phyloP scores from a whole-genome alignment of 1,140 invertebrate species.

The Anadara kagoshimensis region DNA sequence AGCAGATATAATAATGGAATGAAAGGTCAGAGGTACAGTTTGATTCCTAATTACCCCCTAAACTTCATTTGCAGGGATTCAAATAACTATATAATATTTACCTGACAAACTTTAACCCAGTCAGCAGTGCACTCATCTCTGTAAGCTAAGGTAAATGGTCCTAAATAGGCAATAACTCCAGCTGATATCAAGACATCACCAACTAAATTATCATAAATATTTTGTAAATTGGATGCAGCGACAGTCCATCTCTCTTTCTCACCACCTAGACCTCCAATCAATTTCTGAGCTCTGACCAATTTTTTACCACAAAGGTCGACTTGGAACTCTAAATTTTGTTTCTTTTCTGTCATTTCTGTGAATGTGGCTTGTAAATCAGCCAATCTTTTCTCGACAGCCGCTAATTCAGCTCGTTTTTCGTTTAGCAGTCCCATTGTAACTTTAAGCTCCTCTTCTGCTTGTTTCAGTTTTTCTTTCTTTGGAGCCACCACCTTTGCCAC shows the following conservation, averaged over 20 bases:
- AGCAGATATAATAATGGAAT: too few species aligned
- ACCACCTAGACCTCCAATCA: slow-evolving; percentile 75
- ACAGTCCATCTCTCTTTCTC: slow-evolving; percentile 82
- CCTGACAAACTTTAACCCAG: slow-evolving; percentile 83
- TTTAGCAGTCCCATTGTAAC: slow-evolving; percentile 87
- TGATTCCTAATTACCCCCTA: too few species aligned
- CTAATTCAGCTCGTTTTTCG: slow-evolving; percentile 86
- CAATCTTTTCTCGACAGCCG: slow-evolving; percentile 85
- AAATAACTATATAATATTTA: slow-evolving; percentile 46
- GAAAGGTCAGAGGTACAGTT: too few species aligned
- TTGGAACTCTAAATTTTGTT: slow-evolving; percentile 75
- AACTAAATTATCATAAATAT: slow-evolving; percentile 87
- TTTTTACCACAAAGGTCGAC: slow-evolving; percentile 74
- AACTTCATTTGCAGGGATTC: too few species aligned
- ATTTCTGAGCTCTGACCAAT: slow-evolving; percentile 72
- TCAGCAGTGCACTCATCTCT: slow-evolving; percentile 81
- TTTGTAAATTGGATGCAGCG: slow-evolving; percentile 83
- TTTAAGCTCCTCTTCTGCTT: slow-evolving; percentile 89
- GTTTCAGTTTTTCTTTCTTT: slow-evolving; percentile 75
- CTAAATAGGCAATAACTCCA: slow-evolving; percentile 92
- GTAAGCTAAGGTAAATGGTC: slow-evolving; percentile 90
- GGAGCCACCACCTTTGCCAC: slow-evolving; percentile 83
- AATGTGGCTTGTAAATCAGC: slow-evolving; percentile 76
- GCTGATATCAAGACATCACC: slow-evolving; percentile 91
- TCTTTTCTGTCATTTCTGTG: slow-evolving; percentile 82